Evolutionary conservation across 2,113 vertebrate genomes (phyloP), one percentile per base, ranked within the genome.

Genomic region (Lepus americanus): DNA sequence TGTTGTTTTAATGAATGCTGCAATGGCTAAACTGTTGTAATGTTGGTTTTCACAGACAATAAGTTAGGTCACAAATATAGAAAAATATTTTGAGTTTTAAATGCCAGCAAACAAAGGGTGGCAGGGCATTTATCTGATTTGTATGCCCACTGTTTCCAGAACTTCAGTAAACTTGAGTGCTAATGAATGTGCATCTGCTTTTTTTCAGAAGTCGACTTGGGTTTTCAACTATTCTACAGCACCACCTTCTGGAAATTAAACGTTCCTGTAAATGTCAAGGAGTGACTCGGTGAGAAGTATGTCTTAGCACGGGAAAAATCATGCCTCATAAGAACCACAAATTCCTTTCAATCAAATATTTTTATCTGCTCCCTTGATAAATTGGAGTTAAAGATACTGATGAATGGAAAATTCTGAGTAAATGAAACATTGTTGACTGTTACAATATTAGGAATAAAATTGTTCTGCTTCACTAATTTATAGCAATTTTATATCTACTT

Each of bases 171-270:
- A 94, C 39, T 39, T 90, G 31, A 84, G 89, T 55, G 10, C 0
- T 87, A 39, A 85, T 3, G 66, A 91, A 64, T 19, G 85, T 66
- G 36, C 1, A n/a, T 81, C 64, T 0, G 51, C 31, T 95, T 63
- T 27, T 19, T 92, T 95, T 82, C 29, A 0, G 69, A 63, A 63
- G 1, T 12, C 76, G 44, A 63, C 5, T 8, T 6, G 1, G 1
- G 12, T 20, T 44, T 87, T 95, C 39, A 63, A 0, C 92, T 98
- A 67, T 97, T 98, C 97, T 97, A 96, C 95, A 97, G 96, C 84
- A 95, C 98, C 98, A 98, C 70, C 98, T 98, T 96, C 98, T 97
- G 98, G 97, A 86, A 84, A 87, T 7, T 0, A 69, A 79, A 33
- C 67, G 39, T 31, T 82, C 78, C 12, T 92, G 8, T 90, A 36